These are phyloP conservation scores for Sinodicranocentrus sp. DNA, from an alignment of 2,888 invertebrate species.

Conservation along the genomic window DNA sequence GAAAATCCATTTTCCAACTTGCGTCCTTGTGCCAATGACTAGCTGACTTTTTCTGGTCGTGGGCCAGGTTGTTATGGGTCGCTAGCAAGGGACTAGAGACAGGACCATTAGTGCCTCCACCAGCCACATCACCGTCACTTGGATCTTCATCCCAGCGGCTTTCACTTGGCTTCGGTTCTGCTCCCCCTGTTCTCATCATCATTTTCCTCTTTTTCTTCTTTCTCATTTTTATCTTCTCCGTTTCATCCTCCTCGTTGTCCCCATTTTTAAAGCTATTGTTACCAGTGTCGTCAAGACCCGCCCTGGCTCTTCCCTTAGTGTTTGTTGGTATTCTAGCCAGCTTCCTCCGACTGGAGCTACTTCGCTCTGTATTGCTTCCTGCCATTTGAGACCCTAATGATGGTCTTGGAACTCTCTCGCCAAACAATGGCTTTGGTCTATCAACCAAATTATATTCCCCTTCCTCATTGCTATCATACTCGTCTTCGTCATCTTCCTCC, in stretches of 20 bases:
- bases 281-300: constrained; percentile 3
- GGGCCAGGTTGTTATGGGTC: constrained; percentile 61
- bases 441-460: constrained; percentile 46
- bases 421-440: constrained; percentile 28
- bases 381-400: constrained; percentile 46
- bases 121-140: constrained; percentile 29
- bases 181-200: constrained; percentile 36
- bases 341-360: constrained; percentile 15
- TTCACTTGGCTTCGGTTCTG: constrained; percentile 52
- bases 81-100: not conserved
- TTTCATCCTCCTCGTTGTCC: constrained; percentile 26
- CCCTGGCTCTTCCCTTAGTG: constrained; percentile 19
- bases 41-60: constrained; percentile 61
- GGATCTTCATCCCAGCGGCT: constrained; percentile 51
- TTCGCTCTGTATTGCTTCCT: constrained; percentile 51
- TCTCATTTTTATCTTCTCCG: constrained; percentile 38
- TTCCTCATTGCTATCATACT: constrained; percentile 35
- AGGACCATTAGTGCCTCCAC: constrained; percentile 7
- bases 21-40: constrained; percentile 58
- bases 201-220: constrained; percentile 49
- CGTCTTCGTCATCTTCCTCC: constrained; percentile 46
- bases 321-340: constrained; percentile 38
- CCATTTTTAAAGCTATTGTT: not conserved
- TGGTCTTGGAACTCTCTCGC: not conserved
- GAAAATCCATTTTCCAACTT: constrained; percentile 51